A percentile compares a stretch with the other conserved stretches of the same genome.
Conservation (phyloP, 2,797 vertebrate species). For the Chrosomus eos region DNA sequence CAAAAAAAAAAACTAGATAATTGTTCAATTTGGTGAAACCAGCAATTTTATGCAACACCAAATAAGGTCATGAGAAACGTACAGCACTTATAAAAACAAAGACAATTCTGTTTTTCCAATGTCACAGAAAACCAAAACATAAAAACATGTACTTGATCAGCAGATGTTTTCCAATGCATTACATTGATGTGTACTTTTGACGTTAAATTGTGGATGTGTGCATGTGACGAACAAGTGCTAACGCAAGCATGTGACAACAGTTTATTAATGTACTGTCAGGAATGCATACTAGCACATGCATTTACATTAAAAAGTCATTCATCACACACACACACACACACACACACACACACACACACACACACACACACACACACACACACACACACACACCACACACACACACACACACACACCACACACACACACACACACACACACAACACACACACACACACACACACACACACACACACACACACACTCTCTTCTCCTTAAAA, state of each 20-base stretch:
- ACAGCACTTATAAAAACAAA: constrained; percentile 55
- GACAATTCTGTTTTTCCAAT: not conserved
- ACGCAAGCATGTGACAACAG: not conserved
- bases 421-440: constrained; percentile 36
- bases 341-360: constrained; percentile 26
- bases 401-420: constrained; percentile 32
- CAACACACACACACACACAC: constrained; percentile 31
- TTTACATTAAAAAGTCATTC: constrained; percentile 25
- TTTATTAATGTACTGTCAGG: constrained; percentile 13
- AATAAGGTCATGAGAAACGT: constrained; percentile 60
- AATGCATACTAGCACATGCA: not conserved
- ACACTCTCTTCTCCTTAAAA: not conserved
- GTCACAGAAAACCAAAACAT: constrained; percentile 24
- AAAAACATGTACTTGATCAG: not conserved
- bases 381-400: constrained; percentile 29
- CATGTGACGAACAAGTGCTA: not conserved
- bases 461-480: constrained; percentile 38
- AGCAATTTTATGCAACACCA: not conserved
- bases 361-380: constrained; percentile 30
- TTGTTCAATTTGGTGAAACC: not conserved
- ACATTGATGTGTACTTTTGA: not conserved
- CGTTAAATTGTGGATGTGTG: not conserved
- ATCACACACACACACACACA: constrained; percentile 29
- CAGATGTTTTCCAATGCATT: not conserved
- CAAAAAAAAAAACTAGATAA: not conserved